phyloP scores from a whole-genome alignment of 1,140 invertebrate genomes.

The Ladona fulva region DNA sequence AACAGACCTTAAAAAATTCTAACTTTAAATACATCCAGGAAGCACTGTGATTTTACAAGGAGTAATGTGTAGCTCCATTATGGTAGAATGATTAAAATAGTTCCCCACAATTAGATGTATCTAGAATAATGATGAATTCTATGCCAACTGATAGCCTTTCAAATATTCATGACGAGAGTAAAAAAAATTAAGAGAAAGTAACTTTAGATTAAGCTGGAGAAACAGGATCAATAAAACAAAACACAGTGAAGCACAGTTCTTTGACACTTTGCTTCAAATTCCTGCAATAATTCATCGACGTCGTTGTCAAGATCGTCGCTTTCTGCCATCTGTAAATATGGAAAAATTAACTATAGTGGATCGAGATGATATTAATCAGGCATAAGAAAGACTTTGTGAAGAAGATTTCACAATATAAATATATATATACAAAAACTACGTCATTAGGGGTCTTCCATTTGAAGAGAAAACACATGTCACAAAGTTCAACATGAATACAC shows the following conservation, averaged over 20 bases:
- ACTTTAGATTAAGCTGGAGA: background rate
- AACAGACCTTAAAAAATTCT: background rate
- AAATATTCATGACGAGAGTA: too few relatives aligned
- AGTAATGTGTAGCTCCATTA: background rate
- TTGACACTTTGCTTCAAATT: conserved; percentile 85
- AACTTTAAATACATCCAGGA: background rate
- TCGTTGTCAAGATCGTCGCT: conserved; percentile 95
- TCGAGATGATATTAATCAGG: background rate
- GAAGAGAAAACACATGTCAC: too few relatives aligned
- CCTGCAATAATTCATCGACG: conserved; percentile 92
- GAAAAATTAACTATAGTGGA: conserved; percentile 21
- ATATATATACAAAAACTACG: too few relatives aligned
- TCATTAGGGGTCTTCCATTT: too few relatives aligned
- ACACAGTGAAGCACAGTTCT: conserved; percentile 86
- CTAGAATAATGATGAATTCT: background rate
- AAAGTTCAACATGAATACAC: background rate
- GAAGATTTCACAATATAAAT: too few relatives aligned
- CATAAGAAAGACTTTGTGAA: too few relatives aligned
- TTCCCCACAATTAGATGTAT: background rate
- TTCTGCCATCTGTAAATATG: conserved; percentile 63
- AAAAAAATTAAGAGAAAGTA: too few relatives aligned
- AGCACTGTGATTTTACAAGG: background rate
- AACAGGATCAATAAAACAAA: conserved; percentile 72
- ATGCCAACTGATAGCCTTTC: background rate
- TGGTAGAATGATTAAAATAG: background rate